phyloP scores from a whole-genome alignment of 2,888 invertebrate species.

The Phaonia tiefii region DNA sequence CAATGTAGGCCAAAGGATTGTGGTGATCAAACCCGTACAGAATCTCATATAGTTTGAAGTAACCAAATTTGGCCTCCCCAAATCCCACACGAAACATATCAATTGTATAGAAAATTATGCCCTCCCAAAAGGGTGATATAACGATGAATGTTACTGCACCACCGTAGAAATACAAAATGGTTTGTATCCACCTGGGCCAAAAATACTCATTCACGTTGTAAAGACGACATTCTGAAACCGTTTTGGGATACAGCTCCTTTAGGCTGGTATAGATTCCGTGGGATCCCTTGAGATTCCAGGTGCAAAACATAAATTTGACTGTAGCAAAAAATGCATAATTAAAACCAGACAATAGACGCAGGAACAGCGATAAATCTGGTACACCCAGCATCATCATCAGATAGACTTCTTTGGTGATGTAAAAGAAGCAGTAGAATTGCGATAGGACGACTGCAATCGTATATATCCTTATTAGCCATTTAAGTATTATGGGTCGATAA shows the following conservation, averaged over 20 bases:
- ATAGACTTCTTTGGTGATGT: constrained; percentile 31
- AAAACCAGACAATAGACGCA: constrained; percentile 44
- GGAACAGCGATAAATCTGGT: constrained; percentile 23
- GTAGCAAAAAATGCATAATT: constrained; percentile 49
- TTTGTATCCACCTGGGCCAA: constrained; percentile 52
- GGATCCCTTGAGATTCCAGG: constrained; percentile 15
- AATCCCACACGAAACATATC: constrained; percentile 39
- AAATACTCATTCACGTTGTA: constrained; percentile 56
- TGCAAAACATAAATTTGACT: constrained; percentile 34
- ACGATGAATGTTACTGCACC: constrained; percentile 49
- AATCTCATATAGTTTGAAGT: constrained; percentile 61
- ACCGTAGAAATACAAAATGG: constrained; percentile 55
- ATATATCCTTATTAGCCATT: constrained; percentile 5
- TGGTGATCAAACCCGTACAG: constrained; percentile 62
- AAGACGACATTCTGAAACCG: constrained; percentile 34
- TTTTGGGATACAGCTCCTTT: constrained; percentile 57
- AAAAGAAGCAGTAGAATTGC: constrained; percentile 25
- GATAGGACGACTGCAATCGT: not conserved
- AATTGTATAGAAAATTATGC: constrained; percentile 45
- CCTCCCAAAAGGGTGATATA: constrained; percentile 51
- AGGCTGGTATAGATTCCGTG: constrained; percentile 20
- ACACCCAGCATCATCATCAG: not conserved
- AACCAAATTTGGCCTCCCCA: constrained; percentile 48
- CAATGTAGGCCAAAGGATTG: constrained; percentile 38
- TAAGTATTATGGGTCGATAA: not conserved